Base-by-base conservation (phyloP, 2,113 vertebrate species). In the Elgaria multicarinata region DNA sequence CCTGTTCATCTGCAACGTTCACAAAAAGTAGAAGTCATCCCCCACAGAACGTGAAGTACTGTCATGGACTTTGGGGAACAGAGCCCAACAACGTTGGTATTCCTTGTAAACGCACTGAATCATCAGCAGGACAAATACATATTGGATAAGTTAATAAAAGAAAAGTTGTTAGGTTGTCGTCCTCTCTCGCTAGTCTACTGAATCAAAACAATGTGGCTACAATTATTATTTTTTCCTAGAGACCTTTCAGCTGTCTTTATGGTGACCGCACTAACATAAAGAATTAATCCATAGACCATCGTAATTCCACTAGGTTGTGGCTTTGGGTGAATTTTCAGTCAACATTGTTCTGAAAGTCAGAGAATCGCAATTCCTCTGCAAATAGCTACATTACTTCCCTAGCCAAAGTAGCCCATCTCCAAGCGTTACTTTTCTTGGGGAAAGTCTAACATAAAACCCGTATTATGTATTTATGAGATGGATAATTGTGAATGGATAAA, bases 111-210 rank as follows among this genome's bases (percentile, higher is more conserved):
- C 80, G 88, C 91, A 87, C 66, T 85, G 92, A 88, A 94, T 53
- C 62, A 90, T 79, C 33, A 89, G 86, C 66, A 84, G 46, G 89
- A 88, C 24, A 92, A 92, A 91, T 80, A 88, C 18, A 90, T 83
- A 87, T 22, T n/a, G 20, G 39, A 33, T 46, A 77, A 95, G 81
- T 91, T 92, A 94, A 94, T 24, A 71, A 71, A 84, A 91, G 84
- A 50, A 88, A 69, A 90, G 36, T 91, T 82, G 87, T n/a, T 50
- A 74, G 91, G 87, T 76, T 93, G 67, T 14, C 62, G n/a, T 20
- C 13, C 28, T 46, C 50, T 46, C 13, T 46, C 42, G 22, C 24
- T 8, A 46, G 42, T n/a, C 42, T 87, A n/a, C 90, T 94, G 90
- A 91, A 5, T 46, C 22, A 76, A 33, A 64, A 83, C 24, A 67